These are phyloP conservation scores for Podabrus alpinus DNA, from an alignment of 2,888 invertebrate genomes.

Conservation along the genomic window DNA sequence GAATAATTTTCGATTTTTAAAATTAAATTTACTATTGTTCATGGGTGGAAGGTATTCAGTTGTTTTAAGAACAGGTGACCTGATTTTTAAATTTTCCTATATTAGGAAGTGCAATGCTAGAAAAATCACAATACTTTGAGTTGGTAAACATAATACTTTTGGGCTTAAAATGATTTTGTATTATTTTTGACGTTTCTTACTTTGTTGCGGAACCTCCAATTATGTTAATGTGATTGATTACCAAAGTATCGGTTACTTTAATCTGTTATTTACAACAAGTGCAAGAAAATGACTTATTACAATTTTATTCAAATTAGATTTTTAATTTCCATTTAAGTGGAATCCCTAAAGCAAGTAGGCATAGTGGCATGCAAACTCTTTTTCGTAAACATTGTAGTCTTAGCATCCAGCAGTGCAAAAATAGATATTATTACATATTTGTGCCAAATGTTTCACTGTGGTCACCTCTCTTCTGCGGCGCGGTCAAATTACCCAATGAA, in stretches of 20 bases:
- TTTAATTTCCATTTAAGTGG: not conserved
- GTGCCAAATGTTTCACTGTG: not conserved
- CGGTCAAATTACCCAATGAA: not conserved
- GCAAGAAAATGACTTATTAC: not conserved
- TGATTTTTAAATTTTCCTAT: conserved; percentile 17
- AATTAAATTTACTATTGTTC: not conserved
- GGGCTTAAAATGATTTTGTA: not conserved
- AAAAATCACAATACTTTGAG: conserved; percentile 11
- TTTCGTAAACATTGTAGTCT: not conserved
- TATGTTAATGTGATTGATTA: not conserved
- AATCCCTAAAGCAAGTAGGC: not conserved
- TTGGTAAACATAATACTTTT: conserved; percentile 6
- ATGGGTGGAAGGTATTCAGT: not conserved
- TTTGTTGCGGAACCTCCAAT: not conserved
- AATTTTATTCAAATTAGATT: not conserved
- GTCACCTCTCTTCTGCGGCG: not conserved
- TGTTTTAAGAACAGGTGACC: conserved; percentile 16
- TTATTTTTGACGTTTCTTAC: not conserved
- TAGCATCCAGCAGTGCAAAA: not conserved
- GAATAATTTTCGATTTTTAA: not conserved
- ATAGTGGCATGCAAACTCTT: not conserved
- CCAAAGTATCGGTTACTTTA: not conserved
- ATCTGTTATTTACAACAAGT: not conserved
- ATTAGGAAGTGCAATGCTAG: conserved; percentile 21
- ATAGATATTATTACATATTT: not conserved